Evolutionary conservation across 2,113 vertebrate species (phyloP).

Genomic region (Lichenostomus cassidix): DNA sequence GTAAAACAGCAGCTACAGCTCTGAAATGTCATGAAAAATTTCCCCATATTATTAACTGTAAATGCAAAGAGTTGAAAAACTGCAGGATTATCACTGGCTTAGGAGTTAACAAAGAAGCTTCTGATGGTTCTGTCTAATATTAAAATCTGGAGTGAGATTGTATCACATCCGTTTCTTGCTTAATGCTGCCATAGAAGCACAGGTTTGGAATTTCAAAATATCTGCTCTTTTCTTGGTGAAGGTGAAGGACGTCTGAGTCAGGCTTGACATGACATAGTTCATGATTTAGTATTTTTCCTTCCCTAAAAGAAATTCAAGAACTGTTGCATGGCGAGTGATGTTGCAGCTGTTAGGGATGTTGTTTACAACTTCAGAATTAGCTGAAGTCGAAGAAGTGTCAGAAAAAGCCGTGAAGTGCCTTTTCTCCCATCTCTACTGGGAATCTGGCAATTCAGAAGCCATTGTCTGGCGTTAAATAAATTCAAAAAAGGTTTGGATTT

Average conservation of each 20-base stretch:
- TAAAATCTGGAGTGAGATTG: background rate
- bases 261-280: background rate
- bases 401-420: background rate
- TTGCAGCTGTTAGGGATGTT: background rate
- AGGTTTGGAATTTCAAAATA: background rate
- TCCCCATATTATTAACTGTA: background rate
- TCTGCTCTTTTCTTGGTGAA: background rate
- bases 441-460: background rate
- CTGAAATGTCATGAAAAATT: background rate
- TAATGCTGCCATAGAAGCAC: background rate
- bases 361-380: background rate
- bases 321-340: rapidly evolving
- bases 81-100: background rate
- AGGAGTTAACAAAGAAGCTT: background rate
- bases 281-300: background rate
- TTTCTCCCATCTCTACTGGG: background rate
- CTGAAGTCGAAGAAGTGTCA: background rate
- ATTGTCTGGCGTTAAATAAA: background rate
- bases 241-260: background rate
- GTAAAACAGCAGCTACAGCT: background rate
- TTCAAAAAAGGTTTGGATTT: background rate
- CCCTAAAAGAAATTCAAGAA: background rate
- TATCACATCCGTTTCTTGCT: background rate
- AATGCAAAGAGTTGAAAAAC: background rate
- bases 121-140: background rate